These are phyloP conservation scores for Gadopsis marmoratus DNA, from an alignment of 2,797 vertebrate genomes.

Conservation along the genomic window DNA sequence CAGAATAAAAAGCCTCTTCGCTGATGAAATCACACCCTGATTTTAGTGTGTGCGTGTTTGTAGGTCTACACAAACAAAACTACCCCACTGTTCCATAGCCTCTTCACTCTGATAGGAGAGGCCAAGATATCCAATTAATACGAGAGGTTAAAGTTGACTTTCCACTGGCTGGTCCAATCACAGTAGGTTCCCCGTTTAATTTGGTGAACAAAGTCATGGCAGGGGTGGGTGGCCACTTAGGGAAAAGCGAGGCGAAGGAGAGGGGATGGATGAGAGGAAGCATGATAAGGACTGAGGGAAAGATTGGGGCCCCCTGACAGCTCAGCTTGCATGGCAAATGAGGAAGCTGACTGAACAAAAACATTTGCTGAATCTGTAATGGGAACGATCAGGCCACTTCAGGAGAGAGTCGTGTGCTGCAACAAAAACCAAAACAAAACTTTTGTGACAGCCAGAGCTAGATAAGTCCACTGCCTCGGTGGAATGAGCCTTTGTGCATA, in stretches of 20 bases:
- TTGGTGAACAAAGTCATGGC: constrained; percentile 73
- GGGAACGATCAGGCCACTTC: constrained; percentile 51
- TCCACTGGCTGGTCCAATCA: constrained; percentile 68
- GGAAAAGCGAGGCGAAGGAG: constrained; percentile 49
- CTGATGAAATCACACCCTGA: constrained; percentile 44
- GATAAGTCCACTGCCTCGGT: constrained; percentile 6
- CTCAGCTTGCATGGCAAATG: constrained; percentile 71
- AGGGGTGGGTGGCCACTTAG: constrained; percentile 59
- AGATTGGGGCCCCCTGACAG: constrained; percentile 64
- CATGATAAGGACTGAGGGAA: constrained; percentile 67
- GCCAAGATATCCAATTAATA: constrained; percentile 75
- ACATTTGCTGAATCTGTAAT: constrained; percentile 75
- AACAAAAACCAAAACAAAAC: constrained; percentile 47
- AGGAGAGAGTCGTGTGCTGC: constrained; percentile 30
- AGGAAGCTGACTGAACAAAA: constrained; percentile 68
- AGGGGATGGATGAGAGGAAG: constrained; percentile 67
- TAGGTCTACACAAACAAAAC: constrained; percentile 44
- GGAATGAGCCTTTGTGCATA: background rate
- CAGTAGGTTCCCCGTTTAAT: constrained; percentile 69
- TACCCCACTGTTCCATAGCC: constrained; percentile 18
- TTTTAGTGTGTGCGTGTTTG: constrained; percentile 16
- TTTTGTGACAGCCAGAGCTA: constrained; percentile 8
- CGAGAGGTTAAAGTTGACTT: constrained; percentile 66
- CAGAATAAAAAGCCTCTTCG: constrained; percentile 30
- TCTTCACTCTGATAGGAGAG: constrained; percentile 53